phyloP scores from a whole-genome alignment of 2,888 invertebrate genomes.

The Xanthorhoe spadicearia region DNA sequence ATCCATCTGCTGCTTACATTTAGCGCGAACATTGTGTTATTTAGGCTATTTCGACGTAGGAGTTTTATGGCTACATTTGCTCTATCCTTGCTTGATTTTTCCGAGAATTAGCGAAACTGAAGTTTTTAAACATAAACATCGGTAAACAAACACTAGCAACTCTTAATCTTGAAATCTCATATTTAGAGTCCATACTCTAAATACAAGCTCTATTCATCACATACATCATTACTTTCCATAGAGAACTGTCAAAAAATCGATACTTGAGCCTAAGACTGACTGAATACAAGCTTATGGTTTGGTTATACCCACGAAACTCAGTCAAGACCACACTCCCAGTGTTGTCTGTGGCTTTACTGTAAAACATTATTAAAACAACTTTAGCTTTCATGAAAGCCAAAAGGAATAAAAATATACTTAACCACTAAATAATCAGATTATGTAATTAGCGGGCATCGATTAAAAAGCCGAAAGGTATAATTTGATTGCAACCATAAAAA shows the following conservation, averaged over 20 bases:
- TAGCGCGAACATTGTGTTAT: constrained; percentile 31
- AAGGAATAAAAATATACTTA: neutral
- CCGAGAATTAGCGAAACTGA: constrained; percentile 11
- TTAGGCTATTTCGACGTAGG: constrained; percentile 42
- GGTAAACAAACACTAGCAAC: neutral
- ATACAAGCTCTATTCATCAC: too few relatives aligned
- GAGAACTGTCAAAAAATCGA: too few relatives aligned
- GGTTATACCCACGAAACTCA: neutral
- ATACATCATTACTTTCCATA: too few relatives aligned
- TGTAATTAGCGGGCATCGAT: neutral
- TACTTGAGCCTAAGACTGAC: too few relatives aligned
- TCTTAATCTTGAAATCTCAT: too few relatives aligned
- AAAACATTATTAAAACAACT: neutral
- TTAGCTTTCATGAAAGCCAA: neutral
- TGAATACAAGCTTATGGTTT: too few relatives aligned
- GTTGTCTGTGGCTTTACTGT: neutral
- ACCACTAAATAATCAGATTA: neutral
- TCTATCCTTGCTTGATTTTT: constrained; percentile 47
- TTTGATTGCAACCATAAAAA: constrained; percentile 47
- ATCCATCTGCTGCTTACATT: constrained; percentile 66
- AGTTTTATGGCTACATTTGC: constrained; percentile 58
- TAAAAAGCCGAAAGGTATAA: constrained; percentile 16
- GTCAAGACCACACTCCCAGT: neutral
- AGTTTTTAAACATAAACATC: constrained; percentile 2
- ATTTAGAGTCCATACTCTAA: too few relatives aligned